These are phyloP conservation scores for Platerodrilus igneus DNA, from an alignment of 2,888 invertebrate genomes.

Conservation along the genomic window DNA sequence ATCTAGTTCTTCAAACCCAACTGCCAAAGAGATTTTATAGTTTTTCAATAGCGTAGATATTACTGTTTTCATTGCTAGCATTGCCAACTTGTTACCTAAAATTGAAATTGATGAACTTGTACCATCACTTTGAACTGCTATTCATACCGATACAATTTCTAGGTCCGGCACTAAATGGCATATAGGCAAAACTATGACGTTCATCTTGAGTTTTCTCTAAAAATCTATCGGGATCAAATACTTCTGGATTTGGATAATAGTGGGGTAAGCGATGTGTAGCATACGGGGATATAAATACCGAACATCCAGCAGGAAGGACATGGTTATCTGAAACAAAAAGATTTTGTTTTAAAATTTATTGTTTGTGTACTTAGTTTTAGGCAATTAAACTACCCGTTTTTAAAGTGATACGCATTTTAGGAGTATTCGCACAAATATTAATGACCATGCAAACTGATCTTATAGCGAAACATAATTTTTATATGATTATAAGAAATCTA, in stretches of 20 bases:
- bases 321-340: no score
- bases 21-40: constrained; percentile 49
- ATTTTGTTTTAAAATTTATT: no score
- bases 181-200: constrained; percentile 73
- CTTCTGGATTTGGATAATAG: constrained; percentile 64
- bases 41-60: constrained; percentile 52
- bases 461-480: no score
- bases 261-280: constrained; percentile 63
- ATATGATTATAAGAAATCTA: no score
- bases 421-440: no score
- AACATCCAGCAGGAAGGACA: constrained; percentile 68
- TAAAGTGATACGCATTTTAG: no score
- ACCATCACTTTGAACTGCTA: background rate
- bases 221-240: constrained; percentile 76
- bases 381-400: no score
- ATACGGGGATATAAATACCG: constrained; percentile 62
- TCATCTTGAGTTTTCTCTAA: constrained; percentile 69
- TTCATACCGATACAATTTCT: constrained; percentile 70
- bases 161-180: constrained; percentile 78
- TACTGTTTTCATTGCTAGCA: constrained; percentile 57
- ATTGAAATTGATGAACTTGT: constrained; percentile 14
- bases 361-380: no score
- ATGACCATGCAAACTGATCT: no score
- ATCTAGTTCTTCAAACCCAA: constrained; percentile 50
- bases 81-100: constrained; percentile 56